Conservation (phyloP, 2,797 vertebrate species). For the Hapalemur alaotrensis region DNA sequence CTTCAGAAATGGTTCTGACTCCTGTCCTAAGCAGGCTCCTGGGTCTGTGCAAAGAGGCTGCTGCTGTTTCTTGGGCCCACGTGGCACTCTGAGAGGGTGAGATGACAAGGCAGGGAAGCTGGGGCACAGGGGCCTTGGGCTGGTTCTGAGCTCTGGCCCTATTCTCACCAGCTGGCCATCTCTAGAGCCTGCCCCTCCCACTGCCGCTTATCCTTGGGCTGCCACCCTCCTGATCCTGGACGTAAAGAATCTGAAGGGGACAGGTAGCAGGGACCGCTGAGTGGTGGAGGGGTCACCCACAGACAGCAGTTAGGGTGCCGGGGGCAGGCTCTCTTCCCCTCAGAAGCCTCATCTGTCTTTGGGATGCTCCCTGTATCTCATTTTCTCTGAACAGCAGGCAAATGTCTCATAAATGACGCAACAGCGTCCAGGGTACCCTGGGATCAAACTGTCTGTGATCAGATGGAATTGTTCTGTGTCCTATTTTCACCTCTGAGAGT, state of each 20-base stretch:
- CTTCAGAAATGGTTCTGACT: background rate
- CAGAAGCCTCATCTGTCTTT: background rate
- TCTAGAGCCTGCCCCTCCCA: background rate
- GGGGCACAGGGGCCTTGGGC: too few relatives aligned
- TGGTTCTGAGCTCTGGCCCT: background rate
- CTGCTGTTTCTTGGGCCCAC: background rate
- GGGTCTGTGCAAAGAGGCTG: background rate
- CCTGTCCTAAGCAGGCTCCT: background rate
- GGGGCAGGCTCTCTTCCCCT: background rate
- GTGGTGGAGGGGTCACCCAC: background rate
- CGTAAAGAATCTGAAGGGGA: background rate
- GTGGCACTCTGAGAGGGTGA: background rate
- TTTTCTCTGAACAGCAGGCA: background rate
- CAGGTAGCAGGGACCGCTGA: too few relatives aligned
- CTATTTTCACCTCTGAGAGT: background rate
- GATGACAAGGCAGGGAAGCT: background rate
- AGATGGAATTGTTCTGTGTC: background rate
- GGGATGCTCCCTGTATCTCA: accelerated
- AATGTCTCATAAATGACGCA: background rate
- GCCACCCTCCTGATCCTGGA: background rate
- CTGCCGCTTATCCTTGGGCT: background rate
- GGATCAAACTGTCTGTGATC: background rate
- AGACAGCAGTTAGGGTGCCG: background rate
- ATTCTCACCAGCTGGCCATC: background rate
- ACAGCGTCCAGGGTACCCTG: background rate